These are phyloP conservation scores for Microctonus hyperodae DNA, from an alignment of 2,888 invertebrate genomes.

Conservation along the genomic window DNA sequence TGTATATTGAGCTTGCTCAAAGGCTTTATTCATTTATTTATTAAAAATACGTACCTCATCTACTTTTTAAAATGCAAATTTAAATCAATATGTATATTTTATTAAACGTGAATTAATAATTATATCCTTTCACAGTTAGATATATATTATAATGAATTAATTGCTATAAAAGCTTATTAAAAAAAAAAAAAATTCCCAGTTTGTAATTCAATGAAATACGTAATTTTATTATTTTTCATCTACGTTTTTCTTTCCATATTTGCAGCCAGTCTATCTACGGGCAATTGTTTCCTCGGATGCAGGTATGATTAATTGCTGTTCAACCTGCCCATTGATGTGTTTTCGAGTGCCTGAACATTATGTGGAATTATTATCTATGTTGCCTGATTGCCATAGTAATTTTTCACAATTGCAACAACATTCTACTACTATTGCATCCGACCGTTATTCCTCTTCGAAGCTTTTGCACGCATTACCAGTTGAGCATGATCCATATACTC, in stretches of 20 bases:
- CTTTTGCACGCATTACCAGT: slow-evolving; percentile 66
- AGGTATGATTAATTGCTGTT: slow-evolving; percentile 78
- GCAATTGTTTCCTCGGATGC: slow-evolving; percentile 75
- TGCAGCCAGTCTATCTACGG: slow-evolving; percentile 82
- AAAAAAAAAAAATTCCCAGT: background rate
- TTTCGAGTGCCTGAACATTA: slow-evolving; percentile 60
- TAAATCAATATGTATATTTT: background rate
- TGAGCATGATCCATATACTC: slow-evolving; percentile 78
- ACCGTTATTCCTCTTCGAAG: slow-evolving; percentile 60
- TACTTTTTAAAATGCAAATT: background rate
- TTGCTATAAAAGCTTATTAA: background rate
- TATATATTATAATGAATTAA: background rate
- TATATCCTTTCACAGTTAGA: background rate
- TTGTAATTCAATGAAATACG: background rate
- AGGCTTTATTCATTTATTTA: background rate
- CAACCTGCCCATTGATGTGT: slow-evolving; percentile 56
- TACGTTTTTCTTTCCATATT: slow-evolving; percentile 47
- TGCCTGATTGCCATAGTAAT: slow-evolving; percentile 60
- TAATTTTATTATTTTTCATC: slow-evolving; percentile 32
- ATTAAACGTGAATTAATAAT: background rate
- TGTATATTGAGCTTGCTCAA: background rate
- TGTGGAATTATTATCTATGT: slow-evolving; percentile 56
- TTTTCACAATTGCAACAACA: slow-evolving; percentile 20
- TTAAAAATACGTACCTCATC: background rate
- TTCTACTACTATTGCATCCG: slow-evolving; percentile 6